phyloP scores from a whole-genome alignment of 1,140 invertebrate species.

The Bemisia tabaci region DNA sequence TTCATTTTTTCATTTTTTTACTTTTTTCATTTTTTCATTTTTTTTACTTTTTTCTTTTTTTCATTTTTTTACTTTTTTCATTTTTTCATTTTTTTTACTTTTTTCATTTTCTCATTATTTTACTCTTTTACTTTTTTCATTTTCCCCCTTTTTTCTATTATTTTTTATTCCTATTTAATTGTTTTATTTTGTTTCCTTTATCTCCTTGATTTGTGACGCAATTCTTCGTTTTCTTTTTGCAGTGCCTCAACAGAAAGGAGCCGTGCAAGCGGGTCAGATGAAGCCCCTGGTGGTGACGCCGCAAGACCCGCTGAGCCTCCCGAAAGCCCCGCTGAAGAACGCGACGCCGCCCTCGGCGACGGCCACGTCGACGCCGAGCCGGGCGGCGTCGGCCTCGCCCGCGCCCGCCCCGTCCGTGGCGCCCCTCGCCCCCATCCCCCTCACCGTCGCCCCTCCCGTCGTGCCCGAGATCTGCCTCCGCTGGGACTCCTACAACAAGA shows the following conservation, averaged over 20 bases:
- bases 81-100: background rate
- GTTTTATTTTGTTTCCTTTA: background rate
- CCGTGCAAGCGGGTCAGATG: background rate
- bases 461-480: constrained; percentile 47
- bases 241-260: background rate
- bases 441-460: background rate
- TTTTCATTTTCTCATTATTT: background rate
- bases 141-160: background rate
- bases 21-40: no score
- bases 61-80: background rate
- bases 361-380: no score
- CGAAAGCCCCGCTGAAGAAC: no score
- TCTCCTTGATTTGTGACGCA: no score
- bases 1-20: no score
- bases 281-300: background rate
- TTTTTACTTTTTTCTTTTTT: background rate
- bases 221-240: background rate
- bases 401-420: no score
- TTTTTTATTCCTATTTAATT: background rate
- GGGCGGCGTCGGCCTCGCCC: no score
- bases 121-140: background rate
- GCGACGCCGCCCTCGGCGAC: no score
- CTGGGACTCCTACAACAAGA: constrained; percentile 79
- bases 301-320: background rate
- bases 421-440: background rate